Base-by-base conservation (phyloP, 1,140 invertebrate species). In the Hycleus phaleratus region DNA sequence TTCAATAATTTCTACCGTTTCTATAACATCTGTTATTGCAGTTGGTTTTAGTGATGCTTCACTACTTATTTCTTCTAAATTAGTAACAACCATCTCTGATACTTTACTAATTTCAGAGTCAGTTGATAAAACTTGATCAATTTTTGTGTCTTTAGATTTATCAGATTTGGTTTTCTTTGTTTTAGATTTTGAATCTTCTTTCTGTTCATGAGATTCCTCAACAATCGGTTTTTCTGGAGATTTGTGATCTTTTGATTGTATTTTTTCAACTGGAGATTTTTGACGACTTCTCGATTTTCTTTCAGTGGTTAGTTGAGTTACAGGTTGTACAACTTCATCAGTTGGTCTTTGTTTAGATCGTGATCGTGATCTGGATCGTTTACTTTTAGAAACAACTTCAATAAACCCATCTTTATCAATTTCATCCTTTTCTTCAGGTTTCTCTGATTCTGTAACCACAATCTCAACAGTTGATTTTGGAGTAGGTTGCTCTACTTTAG, bases 391-490 rank as follows among this genome's bases (percentile, higher is more conserved):
- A 65, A 24, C 32, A 46, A 55, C 51, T 43, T 60, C 51, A 49
- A 49, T 59, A 49, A 66, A 66, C 49, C 77, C 79, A 65, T 81
- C 76, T 46, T 74, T 68, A 65, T 80, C 77, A 3, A 75, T 65
- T 48, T 71, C 62, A 44, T 75, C 70, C 3, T 75, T 49, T 49
- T 38, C 26, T 53, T 12, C 40, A 42, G 40, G 26, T 5, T 49
- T 52, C 46, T 58, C 38, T 39, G 46, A 39, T 55, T 59, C 50
- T 18, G 53, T 60, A 38, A 58, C 46, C 51, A 48, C 57, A 10
- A 63, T 58, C 49, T 63, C 57, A 12, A 61, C 51, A 24, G 24
- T 46, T 32, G 50, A 24, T 48, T 47, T 56, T 48, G 58, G 47
- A 1, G 47, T 0, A 4, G 32, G n/a, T 54, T 69, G 65, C 32